Evolutionary conservation across 2,113 vertebrate species (phyloP).

Genomic region (Trochalopteron elliotii): DNA sequence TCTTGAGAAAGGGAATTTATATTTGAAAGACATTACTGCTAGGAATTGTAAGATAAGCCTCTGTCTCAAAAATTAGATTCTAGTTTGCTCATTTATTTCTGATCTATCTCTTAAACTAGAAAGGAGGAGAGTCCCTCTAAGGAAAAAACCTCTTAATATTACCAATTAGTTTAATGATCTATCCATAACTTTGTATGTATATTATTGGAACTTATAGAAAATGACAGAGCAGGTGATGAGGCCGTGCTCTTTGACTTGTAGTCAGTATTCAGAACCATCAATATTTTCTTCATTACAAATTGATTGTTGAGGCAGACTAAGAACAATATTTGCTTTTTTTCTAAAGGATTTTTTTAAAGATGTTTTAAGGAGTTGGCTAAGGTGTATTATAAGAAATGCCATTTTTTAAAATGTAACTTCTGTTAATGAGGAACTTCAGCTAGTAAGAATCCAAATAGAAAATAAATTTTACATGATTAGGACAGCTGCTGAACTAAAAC

Average conservation of each 20-base stretch:
- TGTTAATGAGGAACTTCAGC: neutral
- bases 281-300: neutral
- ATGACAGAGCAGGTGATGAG: slow-evolving; percentile 55
- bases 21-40: neutral
- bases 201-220: neutral
- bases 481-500: neutral
- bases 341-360: neutral
- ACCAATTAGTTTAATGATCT: neutral
- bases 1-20: neutral
- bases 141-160: neutral
- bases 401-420: neutral
- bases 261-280: slow-evolving; percentile 28
- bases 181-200: neutral
- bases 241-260: slow-evolving; percentile 56
- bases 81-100: slow-evolving; percentile 21
- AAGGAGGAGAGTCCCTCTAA: neutral
- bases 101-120: neutral
- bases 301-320: neutral
- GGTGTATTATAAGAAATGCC: neutral
- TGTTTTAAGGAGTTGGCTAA: neutral
- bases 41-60: slow-evolving; percentile 35
- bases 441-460: neutral
- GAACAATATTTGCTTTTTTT: neutral
- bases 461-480: neutral
- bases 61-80: slow-evolving; percentile 24